Evolutionary conservation across 2,888 invertebrate genomes (phyloP), one percentile per base, ranked within the genome.

Genomic region (Magallana nippona): DNA sequence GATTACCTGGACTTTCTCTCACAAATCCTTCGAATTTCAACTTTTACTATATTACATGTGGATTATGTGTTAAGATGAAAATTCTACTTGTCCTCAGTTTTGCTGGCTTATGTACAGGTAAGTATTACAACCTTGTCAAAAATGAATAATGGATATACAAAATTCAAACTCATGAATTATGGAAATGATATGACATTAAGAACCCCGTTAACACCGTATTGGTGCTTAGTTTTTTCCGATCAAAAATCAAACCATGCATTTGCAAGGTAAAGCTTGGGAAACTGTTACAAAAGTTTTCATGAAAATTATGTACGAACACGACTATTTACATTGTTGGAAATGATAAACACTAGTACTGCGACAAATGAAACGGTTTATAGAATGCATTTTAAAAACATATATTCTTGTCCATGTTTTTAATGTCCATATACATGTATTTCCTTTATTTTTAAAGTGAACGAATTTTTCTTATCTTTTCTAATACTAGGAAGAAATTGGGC

Each of bases 151-250:
- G 71, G 32, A 71, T 22, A 71, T 44, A 44, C 44, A 71, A 63
- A 71, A 71, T 71, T 71, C 71, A 71, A 71, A 71, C 27, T 71
- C 71, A 71, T 71, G 71, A 71, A 71, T 71, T 71, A 71, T 71
- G 71, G 71, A 71, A 22, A 19, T 60, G 19, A 60, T 60, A 15
- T 60, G 60, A 60, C 60, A 60, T 19, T 60, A 19, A 60, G 10
- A 60, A n/a, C 19, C 19, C 60, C 19, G 60, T n/a, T 60, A 17
- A 27, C 13, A 13, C 2, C 3, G 27, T 13, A 27, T 11, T 27
- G 27, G 71, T 10, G 60, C n/a, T n/a, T n/a, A 17, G n/a, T n/a
- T 60, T 60, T n/a, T 10, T n/a, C 8, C n/a, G n/a, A 60, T 15
- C 1, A 8, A 15, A n/a, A 60, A n/a, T n/a, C 17, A 60, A 60